phyloP scores from a whole-genome alignment of 2,113 vertebrate genomes.

The Motacilla tschutschensis region DNA sequence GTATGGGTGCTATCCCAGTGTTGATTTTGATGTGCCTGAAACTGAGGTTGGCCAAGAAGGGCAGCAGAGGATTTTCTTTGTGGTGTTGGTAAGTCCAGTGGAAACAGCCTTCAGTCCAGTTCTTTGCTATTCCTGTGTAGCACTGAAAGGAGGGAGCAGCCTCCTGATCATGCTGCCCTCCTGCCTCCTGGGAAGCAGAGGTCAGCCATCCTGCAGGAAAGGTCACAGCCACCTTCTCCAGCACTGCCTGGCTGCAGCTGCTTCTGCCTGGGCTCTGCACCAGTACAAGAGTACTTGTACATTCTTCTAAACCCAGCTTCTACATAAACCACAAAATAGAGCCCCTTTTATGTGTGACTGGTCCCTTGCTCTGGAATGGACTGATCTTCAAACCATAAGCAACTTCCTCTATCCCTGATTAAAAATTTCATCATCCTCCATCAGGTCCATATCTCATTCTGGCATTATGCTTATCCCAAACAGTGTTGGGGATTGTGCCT shows the following conservation, averaged over 20 bases:
- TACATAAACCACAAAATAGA: background rate
- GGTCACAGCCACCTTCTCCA: accelerated
- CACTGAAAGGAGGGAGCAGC: background rate
- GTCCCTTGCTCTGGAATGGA: background rate
- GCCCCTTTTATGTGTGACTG: background rate
- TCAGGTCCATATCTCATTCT: background rate
- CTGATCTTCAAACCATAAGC: background rate
- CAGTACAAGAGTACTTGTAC: no score
- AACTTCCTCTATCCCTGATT: background rate
- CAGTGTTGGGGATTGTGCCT: no score
- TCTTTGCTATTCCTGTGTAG: accelerated
- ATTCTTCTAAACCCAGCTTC: background rate
- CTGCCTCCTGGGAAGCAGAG: background rate
- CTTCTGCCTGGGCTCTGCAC: background rate
- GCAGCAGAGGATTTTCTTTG: background rate
- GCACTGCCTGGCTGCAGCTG: background rate
- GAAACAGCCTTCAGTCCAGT: background rate
- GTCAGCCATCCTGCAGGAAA: background rate
- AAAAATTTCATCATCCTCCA: background rate
- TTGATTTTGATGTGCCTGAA: background rate
- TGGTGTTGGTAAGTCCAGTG: background rate
- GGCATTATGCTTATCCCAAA: background rate
- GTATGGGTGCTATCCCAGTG: accelerated
- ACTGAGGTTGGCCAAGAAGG: background rate
- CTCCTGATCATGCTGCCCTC: background rate